A percentile compares a stretch with the other conserved stretches of the same genome.
Conservation (phyloP, 2,113 vertebrate genomes). For the Lates calcarifer region DNA sequence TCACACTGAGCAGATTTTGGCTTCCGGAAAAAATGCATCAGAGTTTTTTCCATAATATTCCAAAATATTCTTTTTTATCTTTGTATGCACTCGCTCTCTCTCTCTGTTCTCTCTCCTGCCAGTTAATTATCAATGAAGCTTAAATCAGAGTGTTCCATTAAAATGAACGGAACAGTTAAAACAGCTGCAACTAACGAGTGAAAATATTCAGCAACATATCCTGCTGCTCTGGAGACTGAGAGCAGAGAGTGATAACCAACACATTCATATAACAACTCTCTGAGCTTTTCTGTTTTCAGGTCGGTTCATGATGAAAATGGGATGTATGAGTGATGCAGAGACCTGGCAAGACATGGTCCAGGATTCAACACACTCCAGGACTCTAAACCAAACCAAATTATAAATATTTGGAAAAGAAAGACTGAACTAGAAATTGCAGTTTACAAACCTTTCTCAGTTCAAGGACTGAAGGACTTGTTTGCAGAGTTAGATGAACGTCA, state of each 20-base stretch:
- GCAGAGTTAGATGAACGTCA: too few relatives aligned
- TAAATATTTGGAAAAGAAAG: not conserved
- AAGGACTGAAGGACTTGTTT: not conserved
- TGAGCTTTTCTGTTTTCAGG: not conserved
- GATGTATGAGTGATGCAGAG: too few relatives aligned
- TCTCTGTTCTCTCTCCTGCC: constrained; percentile 3
- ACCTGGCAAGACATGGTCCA: too few relatives aligned
- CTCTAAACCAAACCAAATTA: not conserved
- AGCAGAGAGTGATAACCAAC: not conserved
- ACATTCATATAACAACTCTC: not conserved
- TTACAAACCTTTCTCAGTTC: not conserved
- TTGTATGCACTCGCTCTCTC: not conserved
- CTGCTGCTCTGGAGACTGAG: not conserved
- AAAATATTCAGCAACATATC: not conserved
- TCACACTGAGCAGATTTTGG: constrained; percentile 10
- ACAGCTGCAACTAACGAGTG: not conserved
- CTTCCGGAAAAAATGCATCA: not conserved
- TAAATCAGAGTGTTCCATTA: not conserved
- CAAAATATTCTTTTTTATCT: not conserved
- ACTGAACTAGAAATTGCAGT: not conserved
- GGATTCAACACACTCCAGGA: too few relatives aligned
- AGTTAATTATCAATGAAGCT: constrained; percentile 3
- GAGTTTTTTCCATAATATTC: not conserved
- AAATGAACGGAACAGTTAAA: not conserved
- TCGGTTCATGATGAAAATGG: too few relatives aligned